Conservation (phyloP, 2,888 invertebrate species). For the Blomia tropicalis region DNA sequence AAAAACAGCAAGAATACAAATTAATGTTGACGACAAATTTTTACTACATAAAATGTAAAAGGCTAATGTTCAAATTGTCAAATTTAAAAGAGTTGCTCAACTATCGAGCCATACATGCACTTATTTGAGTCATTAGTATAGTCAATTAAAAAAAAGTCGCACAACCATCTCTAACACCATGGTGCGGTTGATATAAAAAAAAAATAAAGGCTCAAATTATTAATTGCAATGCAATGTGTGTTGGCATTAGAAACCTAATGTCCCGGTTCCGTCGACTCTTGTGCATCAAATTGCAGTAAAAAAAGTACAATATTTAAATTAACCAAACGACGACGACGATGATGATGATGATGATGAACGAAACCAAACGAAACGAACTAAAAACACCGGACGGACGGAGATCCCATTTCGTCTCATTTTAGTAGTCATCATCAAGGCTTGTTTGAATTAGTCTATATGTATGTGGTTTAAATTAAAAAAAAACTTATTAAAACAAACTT, state of each 20-base stretch:
- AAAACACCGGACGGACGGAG: neutral
- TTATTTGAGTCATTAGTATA: neutral
- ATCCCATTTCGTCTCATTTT: neutral
- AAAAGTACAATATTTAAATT: neutral
- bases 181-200: neutral
- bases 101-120: neutral
- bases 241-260: no score
- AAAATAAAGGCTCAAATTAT: neutral
- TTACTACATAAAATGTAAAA: neutral
- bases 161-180: neutral
- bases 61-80: neutral
- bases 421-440: neutral
- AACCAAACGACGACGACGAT: no score
- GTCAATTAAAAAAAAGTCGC: neutral
- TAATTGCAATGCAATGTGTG: neutral
- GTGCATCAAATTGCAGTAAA: neutral
- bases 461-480: neutral
- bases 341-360: no score
- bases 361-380: no score
- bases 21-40: neutral
- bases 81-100: neutral
- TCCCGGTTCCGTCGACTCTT: no score
- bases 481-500: neutral
- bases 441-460: neutral
- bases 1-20: no score